Evolutionary conservation across 2,113 vertebrate species (phyloP).

Genomic region (Campylomormyrus numenius): DNA sequence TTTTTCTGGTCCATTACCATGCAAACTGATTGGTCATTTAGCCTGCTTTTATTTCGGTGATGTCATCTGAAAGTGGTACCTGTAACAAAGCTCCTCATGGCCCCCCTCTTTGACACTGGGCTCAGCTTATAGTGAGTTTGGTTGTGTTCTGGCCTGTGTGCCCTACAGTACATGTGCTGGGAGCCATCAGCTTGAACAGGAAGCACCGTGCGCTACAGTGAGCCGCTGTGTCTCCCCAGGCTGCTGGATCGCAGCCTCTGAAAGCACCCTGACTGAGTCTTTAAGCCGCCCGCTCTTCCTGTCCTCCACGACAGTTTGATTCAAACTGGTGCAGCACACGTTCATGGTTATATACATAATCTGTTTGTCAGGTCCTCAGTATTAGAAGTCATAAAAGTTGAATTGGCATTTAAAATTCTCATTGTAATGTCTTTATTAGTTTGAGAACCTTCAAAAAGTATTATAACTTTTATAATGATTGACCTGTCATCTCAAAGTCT

Average conservation of each 20-base stretch:
- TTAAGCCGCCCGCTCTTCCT: not conserved
- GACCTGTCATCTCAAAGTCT: not conserved
- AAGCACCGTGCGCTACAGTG: not conserved
- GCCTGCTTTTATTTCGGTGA: constrained; percentile 19
- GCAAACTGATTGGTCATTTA: constrained; percentile 31
- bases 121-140: not conserved
- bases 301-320: not conserved
- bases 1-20: constrained; percentile 33
- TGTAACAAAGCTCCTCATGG: constrained; percentile 33
- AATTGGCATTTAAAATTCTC: not conserved
- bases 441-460: not conserved
- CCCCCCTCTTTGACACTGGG: not conserved
- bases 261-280: not conserved
- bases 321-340: not conserved
- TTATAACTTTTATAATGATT: not conserved
- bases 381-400: not conserved
- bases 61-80: constrained; percentile 26
- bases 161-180: not conserved
- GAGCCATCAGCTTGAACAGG: not conserved
- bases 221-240: not conserved
- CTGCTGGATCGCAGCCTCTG: not conserved
- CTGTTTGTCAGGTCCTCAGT: not conserved
- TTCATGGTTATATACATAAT: not conserved
- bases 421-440: not conserved
- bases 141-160: not conserved